phyloP scores from a whole-genome alignment of 1,140 invertebrate species.

The Geopemphigus sp. region DNA sequence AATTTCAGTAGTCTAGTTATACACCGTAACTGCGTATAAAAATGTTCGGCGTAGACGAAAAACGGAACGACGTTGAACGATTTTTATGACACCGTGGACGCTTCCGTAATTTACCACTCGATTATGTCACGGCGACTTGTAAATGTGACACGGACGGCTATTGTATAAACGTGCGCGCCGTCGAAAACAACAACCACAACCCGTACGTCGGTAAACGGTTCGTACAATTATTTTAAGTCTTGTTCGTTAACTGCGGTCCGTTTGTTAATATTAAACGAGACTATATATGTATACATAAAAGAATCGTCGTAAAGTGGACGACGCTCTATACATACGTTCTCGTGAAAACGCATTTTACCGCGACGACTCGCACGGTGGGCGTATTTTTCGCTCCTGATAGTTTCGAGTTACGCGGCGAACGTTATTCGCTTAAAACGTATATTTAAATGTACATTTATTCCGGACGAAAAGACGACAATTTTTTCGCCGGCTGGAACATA shows the following conservation, averaged over 20 bases:
- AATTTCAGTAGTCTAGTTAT: no score
- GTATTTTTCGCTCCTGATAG: not conserved
- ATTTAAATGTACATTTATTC: no score
- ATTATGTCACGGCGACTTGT: not conserved
- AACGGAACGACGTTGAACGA: not conserved
- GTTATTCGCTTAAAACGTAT: no score
- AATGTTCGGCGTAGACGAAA: not conserved
- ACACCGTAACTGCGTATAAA: no score
- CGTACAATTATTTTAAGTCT: not conserved
- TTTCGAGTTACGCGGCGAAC: not conserved
- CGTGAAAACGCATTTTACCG: not conserved
- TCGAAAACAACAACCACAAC: not conserved
- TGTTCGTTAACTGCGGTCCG: not conserved
- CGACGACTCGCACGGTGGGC: no score
- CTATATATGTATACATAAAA: not conserved
- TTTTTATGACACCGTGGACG: not conserved
- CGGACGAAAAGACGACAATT: not conserved
- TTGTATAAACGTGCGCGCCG: not conserved
- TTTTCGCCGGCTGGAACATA: no score
- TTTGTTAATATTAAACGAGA: no score
- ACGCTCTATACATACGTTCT: not conserved
- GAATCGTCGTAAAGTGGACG: not conserved
- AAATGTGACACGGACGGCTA: not conserved
- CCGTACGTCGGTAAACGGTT: not conserved
- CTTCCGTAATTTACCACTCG: slow-evolving; percentile 14